A percentile compares a stretch with the other conserved stretches of the same genome.
These are phyloP conservation scores for Adineta ricciae DNA, from an alignment of 2,888 invertebrate species.

Conservation along the genomic window DNA sequence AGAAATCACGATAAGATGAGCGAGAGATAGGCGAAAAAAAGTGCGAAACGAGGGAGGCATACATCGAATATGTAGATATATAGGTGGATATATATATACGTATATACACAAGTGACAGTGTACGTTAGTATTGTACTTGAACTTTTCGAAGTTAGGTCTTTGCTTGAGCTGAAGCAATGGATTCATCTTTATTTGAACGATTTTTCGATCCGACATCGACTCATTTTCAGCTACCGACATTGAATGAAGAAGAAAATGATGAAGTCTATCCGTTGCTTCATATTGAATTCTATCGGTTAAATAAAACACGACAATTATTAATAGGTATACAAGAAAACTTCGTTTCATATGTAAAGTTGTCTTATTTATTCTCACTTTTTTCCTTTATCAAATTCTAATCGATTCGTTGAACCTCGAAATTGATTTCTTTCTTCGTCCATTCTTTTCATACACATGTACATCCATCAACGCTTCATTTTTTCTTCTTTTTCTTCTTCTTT, in stretches of 20 bases:
- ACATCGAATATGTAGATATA: background rate
- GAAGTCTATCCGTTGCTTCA: background rate
- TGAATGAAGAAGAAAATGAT: background rate
- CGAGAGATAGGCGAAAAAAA: background rate
- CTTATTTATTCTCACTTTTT: background rate
- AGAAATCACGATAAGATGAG: background rate
- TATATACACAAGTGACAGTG: background rate
- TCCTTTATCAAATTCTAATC: background rate
- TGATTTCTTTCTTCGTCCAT: background rate
- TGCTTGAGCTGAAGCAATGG: background rate
- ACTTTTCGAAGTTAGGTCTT: background rate
- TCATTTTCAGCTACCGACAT: background rate
- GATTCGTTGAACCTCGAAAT: background rate
- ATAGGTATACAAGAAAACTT: background rate
- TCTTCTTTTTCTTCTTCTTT: background rate
- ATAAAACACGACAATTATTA: background rate
- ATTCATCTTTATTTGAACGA: constrained; percentile 33
- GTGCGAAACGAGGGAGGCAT: background rate
- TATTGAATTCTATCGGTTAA: background rate
- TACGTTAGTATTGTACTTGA: background rate
- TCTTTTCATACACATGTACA: background rate
- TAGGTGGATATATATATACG: background rate
- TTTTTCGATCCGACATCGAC: constrained; percentile 32
- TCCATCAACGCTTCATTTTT: background rate
- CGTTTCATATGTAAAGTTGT: background rate